Conservation (phyloP, 2,113 vertebrate species). For the Furnarius figulus region DNA sequence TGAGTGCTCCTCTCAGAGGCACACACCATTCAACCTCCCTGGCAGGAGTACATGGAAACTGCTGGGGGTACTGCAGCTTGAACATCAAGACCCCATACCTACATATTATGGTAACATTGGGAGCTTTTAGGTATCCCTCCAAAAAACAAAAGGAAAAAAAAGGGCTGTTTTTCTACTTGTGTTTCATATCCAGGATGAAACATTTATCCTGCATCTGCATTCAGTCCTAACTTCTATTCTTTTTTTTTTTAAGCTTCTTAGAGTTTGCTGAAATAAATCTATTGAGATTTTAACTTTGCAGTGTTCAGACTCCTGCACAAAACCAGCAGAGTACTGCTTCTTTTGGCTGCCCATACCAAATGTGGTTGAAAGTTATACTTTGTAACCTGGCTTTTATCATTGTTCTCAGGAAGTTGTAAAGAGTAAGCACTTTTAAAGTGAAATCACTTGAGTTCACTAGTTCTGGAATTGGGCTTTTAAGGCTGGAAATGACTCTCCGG, state of each 20-base stretch:
- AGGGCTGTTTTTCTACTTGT: not conserved
- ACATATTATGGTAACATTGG: not conserved
- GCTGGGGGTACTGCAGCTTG: not conserved
- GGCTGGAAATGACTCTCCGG: not conserved
- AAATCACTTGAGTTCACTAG: not conserved
- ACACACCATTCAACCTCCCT: not conserved
- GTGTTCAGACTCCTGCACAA: not conserved
- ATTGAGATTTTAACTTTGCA: not conserved
- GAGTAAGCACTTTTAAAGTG: constrained; percentile 2
- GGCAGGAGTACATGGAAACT: not conserved
- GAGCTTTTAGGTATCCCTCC: not conserved
- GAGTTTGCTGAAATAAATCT: not conserved
- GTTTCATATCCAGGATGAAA: not conserved
- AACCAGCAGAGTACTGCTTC: not conserved
- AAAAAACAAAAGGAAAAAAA: not conserved
- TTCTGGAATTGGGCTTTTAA: not conserved
- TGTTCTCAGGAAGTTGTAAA: constrained; percentile 46
- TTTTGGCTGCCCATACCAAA: not conserved
- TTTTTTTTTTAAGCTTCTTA: not conserved
- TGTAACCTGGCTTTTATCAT: constrained; percentile 33
- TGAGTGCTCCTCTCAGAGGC: not conserved
- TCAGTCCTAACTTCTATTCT: not conserved
- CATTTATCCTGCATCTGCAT: not conserved
- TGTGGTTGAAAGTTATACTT: not conserved
- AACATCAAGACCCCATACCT: not conserved